Percentiles rank a stretch among this genome's conserved stretches.
Conservation (phyloP, 2,797 vertebrate genomes). For the Synanceia verrucosa region DNA sequence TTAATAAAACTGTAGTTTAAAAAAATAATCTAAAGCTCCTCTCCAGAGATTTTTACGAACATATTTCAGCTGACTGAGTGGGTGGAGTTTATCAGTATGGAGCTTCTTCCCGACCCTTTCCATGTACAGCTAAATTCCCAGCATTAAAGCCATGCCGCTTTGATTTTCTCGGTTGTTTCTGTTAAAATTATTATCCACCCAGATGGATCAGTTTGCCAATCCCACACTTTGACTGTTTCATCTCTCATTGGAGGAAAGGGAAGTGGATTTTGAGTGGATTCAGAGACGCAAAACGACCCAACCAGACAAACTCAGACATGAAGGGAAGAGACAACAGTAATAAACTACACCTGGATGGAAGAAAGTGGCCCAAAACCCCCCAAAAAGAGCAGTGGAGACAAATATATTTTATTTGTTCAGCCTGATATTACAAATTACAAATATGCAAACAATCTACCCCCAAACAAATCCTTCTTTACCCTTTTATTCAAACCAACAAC, state of each 20-base stretch:
- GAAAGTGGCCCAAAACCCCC: too few species aligned
- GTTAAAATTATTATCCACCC: background rate
- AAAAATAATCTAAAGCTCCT: background rate
- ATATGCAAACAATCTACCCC: too few species aligned
- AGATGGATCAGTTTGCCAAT: background rate
- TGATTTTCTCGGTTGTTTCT: background rate
- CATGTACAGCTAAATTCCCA: background rate
- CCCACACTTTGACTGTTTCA: background rate
- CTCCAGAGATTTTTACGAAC: background rate
- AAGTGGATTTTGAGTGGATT: background rate
- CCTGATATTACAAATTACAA: too few species aligned
- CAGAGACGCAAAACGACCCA: too few species aligned
- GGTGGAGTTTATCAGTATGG: background rate
- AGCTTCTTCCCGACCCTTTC: background rate
- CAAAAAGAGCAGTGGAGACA: too few species aligned
- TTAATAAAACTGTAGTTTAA: background rate
- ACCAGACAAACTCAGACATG: too few species aligned
- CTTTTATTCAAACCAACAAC: background rate
- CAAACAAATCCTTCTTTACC: too few species aligned
- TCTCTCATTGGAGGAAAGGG: background rate
- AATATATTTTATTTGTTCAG: too few species aligned
- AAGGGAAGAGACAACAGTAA: too few species aligned
- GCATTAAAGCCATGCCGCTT: background rate
- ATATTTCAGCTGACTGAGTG: background rate
- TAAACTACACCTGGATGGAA: too few species aligned